Percentiles rank a stretch among this genome's conserved stretches.
Evolutionary conservation across 2,888 invertebrate species (phyloP).

Genomic region (Melangyna quadrimaculata): DNA sequence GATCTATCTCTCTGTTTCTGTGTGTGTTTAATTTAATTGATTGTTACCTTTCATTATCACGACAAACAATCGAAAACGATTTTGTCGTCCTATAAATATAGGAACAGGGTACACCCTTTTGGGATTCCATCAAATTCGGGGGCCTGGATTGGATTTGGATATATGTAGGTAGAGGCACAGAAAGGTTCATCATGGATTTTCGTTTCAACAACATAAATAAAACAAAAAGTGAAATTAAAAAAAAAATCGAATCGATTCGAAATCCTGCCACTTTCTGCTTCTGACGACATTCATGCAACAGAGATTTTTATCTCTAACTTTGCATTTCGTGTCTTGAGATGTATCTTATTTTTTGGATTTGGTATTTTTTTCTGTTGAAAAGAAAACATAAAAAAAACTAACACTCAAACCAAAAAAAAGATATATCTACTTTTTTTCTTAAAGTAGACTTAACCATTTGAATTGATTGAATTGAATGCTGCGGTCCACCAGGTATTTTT

Average conservation of each 20-base stretch:
- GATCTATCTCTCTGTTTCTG: neutral
- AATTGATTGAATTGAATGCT: slow-evolving; percentile 30
- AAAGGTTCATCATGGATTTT: neutral
- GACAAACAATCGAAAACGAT: slow-evolving; percentile 66
- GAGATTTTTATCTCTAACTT: slow-evolving; percentile 36
- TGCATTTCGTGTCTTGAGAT: slow-evolving; percentile 12
- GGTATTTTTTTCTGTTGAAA: neutral
- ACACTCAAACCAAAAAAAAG: neutral
- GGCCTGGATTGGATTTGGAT: neutral
- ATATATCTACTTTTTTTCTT: neutral
- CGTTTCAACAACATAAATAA: neutral
- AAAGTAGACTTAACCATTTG: neutral
- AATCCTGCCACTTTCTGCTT: slow-evolving; percentile 33
- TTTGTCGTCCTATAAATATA: slow-evolving; percentile 41
- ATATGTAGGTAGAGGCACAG: neutral
- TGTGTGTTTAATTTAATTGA: slow-evolving; percentile 59
- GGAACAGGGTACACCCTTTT: slow-evolving; percentile 39
- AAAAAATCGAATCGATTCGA: slow-evolving; percentile 1
- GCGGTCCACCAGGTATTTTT: neutral
- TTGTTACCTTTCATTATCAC: slow-evolving; percentile 68
- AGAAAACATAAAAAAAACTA: neutral
- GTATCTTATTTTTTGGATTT: neutral
- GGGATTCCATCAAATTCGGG: slow-evolving; percentile 6
- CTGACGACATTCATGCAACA: slow-evolving; percentile 40
- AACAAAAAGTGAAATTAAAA: neutral